phyloP scores from a whole-genome alignment of 2,797 vertebrate genomes.

The Helarctos malayanus region DNA sequence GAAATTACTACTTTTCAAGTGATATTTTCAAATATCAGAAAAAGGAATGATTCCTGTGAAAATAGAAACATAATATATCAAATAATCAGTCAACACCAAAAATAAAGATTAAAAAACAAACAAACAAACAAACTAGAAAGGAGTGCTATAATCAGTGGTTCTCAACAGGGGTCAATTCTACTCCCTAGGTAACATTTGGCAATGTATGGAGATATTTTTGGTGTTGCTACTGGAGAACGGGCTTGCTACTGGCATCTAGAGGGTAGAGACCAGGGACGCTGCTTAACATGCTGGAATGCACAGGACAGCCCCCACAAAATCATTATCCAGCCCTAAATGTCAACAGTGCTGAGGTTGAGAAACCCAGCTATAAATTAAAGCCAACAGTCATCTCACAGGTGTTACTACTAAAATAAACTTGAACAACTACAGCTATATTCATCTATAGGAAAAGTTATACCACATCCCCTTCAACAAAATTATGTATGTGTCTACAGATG shows the following conservation, averaged over 20 bases:
- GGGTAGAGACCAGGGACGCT: background rate
- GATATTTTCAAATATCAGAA: constrained; percentile 42
- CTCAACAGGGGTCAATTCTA: background rate
- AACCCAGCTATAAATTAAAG: constrained; percentile 73
- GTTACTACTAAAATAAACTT: constrained; percentile 80
- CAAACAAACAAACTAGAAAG: background rate
- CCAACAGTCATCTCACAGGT: constrained; percentile 82
- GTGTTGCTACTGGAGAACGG: background rate
- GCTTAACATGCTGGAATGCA: background rate
- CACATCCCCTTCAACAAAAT: constrained; percentile 81
- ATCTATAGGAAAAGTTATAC: constrained; percentile 72
- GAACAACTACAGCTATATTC: constrained; percentile 35
- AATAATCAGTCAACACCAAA: constrained; percentile 35
- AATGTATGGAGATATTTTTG: background rate
- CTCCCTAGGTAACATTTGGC: background rate
- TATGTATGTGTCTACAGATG: constrained; percentile 74
- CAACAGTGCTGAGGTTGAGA: constrained; percentile 56
- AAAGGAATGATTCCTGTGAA: background rate
- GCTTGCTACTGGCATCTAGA: background rate
- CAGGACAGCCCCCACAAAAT: background rate
- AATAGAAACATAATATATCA: constrained; percentile 28
- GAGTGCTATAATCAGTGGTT: background rate
- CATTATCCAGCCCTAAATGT: constrained; percentile 17
- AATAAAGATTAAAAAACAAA: background rate
- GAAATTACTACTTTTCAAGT: background rate